Conservation (phyloP, 2,797 vertebrate genomes). For the Astyanax mexicanus region DNA sequence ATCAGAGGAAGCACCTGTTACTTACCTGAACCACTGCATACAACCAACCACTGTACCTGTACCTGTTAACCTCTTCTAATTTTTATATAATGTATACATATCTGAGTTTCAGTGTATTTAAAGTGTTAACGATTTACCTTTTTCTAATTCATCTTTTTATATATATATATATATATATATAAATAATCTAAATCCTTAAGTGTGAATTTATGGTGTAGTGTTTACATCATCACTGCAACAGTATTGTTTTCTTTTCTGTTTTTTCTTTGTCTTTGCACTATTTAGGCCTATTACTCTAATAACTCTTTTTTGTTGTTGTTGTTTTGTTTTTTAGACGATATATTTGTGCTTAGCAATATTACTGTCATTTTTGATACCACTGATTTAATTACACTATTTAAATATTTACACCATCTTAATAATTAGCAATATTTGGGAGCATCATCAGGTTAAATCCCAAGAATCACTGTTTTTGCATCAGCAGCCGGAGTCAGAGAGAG, state of each 20-base stretch:
- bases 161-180: too few relatives aligned
- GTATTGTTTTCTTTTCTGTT: slow-evolving; percentile 42
- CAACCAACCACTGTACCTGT: slow-evolving; percentile 58
- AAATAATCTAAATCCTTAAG: slow-evolving; percentile 34
- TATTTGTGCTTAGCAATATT: not conserved
- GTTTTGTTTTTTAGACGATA: not conserved
- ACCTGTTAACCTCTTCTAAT: slow-evolving; percentile 49
- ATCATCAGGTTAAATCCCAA: too few relatives aligned
- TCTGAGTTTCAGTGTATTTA: slow-evolving; percentile 10
- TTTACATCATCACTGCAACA: slow-evolving; percentile 54
- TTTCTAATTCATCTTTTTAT: slow-evolving; percentile 47
- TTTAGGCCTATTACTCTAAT: too few relatives aligned
- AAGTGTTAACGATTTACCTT: slow-evolving; percentile 41
- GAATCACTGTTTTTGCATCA: too few relatives aligned
- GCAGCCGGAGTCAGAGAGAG: too few relatives aligned
- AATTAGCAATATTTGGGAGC: too few relatives aligned
- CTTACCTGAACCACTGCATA: slow-evolving; percentile 53
- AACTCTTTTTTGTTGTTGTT: not conserved
- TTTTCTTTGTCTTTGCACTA: slow-evolving; percentile 30
- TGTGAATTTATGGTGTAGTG: slow-evolving; percentile 48
- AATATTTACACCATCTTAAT: too few relatives aligned
- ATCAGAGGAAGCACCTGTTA: slow-evolving; percentile 35
- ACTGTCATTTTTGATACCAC: too few relatives aligned
- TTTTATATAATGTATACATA: too few relatives aligned
- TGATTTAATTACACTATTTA: too few relatives aligned